Conservation (phyloP, 2,113 vertebrate species). For the Stomatorhinus ivindoensis region DNA sequence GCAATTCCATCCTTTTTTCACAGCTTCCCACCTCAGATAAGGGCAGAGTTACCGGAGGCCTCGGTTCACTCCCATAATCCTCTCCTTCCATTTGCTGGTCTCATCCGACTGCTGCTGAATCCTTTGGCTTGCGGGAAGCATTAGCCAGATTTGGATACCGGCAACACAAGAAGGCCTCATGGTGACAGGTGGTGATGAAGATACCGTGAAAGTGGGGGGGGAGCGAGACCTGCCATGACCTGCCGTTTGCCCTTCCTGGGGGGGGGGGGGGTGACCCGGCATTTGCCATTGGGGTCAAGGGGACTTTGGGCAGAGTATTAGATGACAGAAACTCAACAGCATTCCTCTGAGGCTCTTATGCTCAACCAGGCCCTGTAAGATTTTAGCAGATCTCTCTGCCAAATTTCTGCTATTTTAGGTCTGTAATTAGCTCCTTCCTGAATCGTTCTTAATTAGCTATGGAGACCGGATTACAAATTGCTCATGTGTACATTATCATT, state of each 20-base stretch:
- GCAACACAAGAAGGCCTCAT: background rate
- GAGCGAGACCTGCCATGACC: background rate
- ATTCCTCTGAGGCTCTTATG: background rate
- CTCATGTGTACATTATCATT: background rate
- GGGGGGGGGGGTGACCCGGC: background rate
- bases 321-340: background rate
- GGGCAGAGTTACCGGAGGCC: background rate
- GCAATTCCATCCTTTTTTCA: background rate
- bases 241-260: background rate
- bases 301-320: background rate
- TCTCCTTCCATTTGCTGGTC: background rate
- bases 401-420: background rate
- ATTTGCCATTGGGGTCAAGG: background rate
- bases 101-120: background rate
- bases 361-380: background rate
- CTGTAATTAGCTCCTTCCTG: background rate
- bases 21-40: background rate
- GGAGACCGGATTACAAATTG: slow-evolving; percentile 9
- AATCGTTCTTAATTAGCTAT: slow-evolving; percentile 3
- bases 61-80: background rate
- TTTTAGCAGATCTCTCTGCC: background rate
- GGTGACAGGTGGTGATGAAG: background rate
- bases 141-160: background rate
- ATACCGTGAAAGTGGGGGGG: background rate
- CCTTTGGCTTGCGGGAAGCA: background rate